Evolutionary conservation across 2,888 invertebrate species (phyloP).

Genomic region (Cabera pusaria): DNA sequence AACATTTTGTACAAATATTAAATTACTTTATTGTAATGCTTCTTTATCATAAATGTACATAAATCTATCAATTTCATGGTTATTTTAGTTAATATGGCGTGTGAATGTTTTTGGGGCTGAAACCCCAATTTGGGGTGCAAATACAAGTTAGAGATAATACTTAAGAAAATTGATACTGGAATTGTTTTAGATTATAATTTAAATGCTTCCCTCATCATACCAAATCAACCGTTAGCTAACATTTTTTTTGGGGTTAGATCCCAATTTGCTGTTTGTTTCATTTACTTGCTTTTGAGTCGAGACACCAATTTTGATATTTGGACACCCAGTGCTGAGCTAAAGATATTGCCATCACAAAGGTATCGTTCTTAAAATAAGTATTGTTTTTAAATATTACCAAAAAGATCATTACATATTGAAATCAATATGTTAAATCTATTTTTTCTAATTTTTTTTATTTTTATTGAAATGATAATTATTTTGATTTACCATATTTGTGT

Average conservation of each 20-base stretch:
- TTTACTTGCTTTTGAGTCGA: slow-evolving; percentile 3
- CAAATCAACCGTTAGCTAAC: too few species aligned
- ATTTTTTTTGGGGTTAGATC: not conserved
- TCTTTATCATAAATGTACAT: slow-evolving; percentile 26
- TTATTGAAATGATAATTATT: not conserved
- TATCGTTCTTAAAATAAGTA: slow-evolving; percentile 6
- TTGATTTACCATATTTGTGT: too few species aligned
- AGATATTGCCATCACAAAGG: slow-evolving; percentile 15
- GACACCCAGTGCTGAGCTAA: slow-evolving; percentile 27
- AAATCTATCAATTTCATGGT: slow-evolving; percentile 16
- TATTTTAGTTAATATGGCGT: slow-evolving; percentile 19
- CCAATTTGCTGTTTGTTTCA: too few species aligned
- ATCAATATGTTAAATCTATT: too few species aligned
- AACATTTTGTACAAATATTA: slow-evolving; percentile 20
- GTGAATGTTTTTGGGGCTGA: slow-evolving; percentile 8
- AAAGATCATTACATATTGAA: not conserved
- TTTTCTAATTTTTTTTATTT: not conserved
- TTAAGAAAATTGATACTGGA: too few species aligned
- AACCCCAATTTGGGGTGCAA: not conserved
- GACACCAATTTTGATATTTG: slow-evolving; percentile 1
- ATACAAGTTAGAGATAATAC: not conserved
- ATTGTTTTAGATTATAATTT: too few species aligned
- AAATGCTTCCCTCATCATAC: too few species aligned
- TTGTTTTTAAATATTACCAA: too few species aligned
- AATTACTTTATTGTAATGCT: too few species aligned